Evolutionary conservation across 1,140 invertebrate species (phyloP).

Genomic region (Lethrus apterus): DNA sequence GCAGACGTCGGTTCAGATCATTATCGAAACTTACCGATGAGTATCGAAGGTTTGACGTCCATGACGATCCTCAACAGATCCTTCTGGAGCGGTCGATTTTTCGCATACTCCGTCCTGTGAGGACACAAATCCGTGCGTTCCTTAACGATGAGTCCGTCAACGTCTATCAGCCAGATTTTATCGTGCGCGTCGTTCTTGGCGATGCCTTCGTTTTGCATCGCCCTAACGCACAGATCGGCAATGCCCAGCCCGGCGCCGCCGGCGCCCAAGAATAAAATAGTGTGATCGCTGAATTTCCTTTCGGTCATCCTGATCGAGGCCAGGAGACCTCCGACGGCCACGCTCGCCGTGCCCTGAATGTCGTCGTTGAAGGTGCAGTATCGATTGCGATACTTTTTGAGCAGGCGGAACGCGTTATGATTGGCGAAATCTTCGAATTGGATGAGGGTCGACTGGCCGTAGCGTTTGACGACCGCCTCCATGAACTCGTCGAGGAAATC

Average conservation of each 20-base stretch:
- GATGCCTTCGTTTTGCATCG: constrained; percentile 76
- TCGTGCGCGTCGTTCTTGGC: constrained; percentile 59
- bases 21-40: too few species aligned
- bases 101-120: constrained; percentile 73
- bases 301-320: constrained; percentile 72
- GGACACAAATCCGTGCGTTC: constrained; percentile 61
- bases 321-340: constrained; percentile 86
- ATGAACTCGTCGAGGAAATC: constrained; percentile 97
- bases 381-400: constrained; percentile 72
- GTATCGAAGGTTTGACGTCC: constrained; percentile 68
- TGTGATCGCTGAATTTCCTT: constrained; percentile 68
- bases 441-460: constrained; percentile 71
- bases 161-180: constrained; percentile 67
- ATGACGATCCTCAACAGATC: constrained; percentile 71
- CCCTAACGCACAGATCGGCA: constrained; percentile 75
- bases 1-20: too few species aligned
- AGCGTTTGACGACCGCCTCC: constrained; percentile 77
- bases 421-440: constrained; percentile 96
- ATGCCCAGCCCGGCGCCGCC: constrained; percentile 72
- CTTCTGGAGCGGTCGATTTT: constrained; percentile 59
- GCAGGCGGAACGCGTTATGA: constrained; percentile 77
- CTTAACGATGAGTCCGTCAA: constrained; percentile 70
- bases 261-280: constrained; percentile 84
- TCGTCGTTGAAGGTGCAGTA: constrained; percentile 97
- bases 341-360: constrained; percentile 86